Conservation (phyloP, 37 sponge, comb jelly and placozoan species). For the Ephydatia muelleri region DNA sequence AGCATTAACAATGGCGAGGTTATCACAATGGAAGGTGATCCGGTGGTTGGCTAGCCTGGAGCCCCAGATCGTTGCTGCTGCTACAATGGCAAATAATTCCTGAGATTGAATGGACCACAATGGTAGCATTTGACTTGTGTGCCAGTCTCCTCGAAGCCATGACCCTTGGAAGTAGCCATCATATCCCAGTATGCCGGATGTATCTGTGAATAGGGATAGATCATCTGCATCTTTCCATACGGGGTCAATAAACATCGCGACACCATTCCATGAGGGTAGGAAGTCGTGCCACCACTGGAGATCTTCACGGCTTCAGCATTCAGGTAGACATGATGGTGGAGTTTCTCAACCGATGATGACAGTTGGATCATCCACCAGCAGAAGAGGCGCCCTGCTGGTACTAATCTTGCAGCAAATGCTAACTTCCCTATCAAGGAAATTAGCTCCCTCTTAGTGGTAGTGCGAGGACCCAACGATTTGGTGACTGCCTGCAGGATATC, state of each 20-base stretch:
- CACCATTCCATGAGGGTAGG: background rate
- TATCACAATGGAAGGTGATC: conserved; percentile 24
- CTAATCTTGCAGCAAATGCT: conserved; percentile 7
- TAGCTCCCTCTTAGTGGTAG: conserved; percentile 9
- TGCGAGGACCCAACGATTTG: background rate
- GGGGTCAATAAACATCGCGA: conserved; percentile 8
- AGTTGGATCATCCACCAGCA: conserved; percentile 18
- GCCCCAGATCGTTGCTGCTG: conserved; percentile 31
- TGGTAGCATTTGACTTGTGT: background rate
- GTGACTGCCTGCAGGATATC: background rate
- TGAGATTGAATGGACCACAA: background rate
- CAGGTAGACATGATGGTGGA: conserved; percentile 8
- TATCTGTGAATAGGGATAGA: conserved; percentile 3
- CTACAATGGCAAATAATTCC: conserved; percentile 30
- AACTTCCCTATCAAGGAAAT: conserved; percentile 14
- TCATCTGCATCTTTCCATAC: conserved; percentile 14
- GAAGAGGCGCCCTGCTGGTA: conserved; percentile 14
- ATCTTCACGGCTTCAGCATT: conserved; percentile 7
- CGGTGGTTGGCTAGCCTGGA: background rate
- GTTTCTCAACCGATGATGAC: background rate
- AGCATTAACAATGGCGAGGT: conserved; percentile 20
- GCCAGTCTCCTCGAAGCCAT: conserved; percentile 13
- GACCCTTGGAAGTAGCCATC: conserved; percentile 1
- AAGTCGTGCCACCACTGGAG: conserved; percentile 11
- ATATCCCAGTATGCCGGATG: conserved; percentile 10